Conservation (phyloP, 2,888 invertebrate species). For the Acholoe squamosa region DNA sequence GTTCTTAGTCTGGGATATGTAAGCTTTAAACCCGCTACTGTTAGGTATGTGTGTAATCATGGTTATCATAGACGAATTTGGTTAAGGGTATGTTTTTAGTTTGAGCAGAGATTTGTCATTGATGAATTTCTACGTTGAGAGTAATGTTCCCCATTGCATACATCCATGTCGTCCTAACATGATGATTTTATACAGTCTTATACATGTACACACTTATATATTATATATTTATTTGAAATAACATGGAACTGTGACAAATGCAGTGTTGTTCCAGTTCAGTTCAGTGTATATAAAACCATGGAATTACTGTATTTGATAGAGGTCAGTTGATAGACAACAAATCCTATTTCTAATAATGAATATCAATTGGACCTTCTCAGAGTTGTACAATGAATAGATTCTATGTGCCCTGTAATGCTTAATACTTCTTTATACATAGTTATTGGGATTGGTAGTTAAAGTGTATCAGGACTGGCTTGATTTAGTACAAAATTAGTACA, state of each 20-base stretch:
- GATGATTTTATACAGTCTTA: background rate
- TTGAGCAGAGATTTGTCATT: too few species aligned
- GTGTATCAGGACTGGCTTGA: background rate
- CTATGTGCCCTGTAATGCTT: slow-evolving; percentile 19
- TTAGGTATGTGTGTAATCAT: too few species aligned
- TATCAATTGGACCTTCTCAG: background rate
- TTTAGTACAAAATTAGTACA: background rate
- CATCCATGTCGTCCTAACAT: slow-evolving; percentile 14
- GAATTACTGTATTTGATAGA: background rate
- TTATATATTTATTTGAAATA: slow-evolving; percentile 6
- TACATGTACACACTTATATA: too few species aligned
- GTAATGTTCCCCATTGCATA: slow-evolving; percentile 5
- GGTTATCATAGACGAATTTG: too few species aligned
- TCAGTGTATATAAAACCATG: background rate
- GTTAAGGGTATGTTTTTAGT: too few species aligned
- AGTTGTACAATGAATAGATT: background rate
- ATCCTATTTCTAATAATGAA: background rate
- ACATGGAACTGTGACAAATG: background rate
- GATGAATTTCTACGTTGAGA: too few species aligned
- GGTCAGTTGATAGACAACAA: background rate
- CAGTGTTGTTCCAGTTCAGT: slow-evolving; percentile 17
- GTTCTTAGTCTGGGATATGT: too few species aligned
- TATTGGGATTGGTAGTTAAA: background rate
- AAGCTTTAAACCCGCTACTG: too few species aligned
- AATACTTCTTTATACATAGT: background rate